Evolutionary conservation across 2,888 invertebrate genomes (phyloP).

Genomic region (Carpatolechia fugitivella): DNA sequence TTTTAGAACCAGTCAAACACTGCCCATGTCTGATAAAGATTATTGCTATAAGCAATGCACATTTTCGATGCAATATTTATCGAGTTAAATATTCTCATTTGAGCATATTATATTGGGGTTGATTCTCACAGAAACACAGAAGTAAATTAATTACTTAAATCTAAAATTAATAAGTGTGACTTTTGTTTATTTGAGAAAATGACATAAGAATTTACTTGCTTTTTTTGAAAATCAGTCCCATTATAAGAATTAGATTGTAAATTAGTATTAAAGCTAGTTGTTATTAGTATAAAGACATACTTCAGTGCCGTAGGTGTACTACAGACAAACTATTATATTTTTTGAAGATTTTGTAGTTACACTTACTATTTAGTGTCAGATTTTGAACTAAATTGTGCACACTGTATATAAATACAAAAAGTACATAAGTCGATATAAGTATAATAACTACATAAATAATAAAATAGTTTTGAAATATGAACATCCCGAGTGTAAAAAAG

Average conservation of each 20-base stretch:
- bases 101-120: slow-evolving; percentile 25
- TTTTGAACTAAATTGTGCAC: background rate
- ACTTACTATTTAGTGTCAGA: background rate
- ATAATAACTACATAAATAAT: background rate
- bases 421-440: background rate
- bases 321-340: background rate
- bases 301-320: background rate
- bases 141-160: too few relatives aligned
- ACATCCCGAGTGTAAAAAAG: slow-evolving; percentile 26
- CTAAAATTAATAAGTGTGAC: too few relatives aligned
- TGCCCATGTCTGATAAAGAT: slow-evolving; percentile 56
- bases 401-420: background rate
- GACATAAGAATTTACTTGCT: too few relatives aligned
- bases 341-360: slow-evolving; percentile 2
- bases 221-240: too few relatives aligned
- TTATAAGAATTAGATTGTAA: slow-evolving; percentile 14
- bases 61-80: slow-evolving; percentile 56
- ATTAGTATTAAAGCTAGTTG: slow-evolving; percentile 14
- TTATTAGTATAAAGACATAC: background rate
- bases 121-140: background rate
- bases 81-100: slow-evolving; percentile 54
- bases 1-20: slow-evolving; percentile 66
- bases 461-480: background rate
- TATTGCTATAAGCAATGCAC: slow-evolving; percentile 57
- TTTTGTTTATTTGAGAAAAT: too few relatives aligned